Evolutionary conservation across 64 coral and sea anemone genomes (phyloP), one percentile per base, ranked within the genome.

Genomic region (Stylophora pistillata): DNA sequence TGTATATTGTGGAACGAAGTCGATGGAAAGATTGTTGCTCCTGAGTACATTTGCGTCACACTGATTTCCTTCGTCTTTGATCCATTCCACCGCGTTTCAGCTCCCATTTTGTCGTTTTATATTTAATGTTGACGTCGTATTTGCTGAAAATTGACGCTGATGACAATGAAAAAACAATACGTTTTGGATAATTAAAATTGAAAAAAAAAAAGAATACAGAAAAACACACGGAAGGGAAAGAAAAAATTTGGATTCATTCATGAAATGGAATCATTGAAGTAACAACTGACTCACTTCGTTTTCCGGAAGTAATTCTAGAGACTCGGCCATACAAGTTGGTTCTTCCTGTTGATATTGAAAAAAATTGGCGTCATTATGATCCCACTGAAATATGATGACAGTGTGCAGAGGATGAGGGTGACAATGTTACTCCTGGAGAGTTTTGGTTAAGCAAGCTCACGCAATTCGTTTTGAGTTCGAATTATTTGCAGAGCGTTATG

Each of bases 261-360:
- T 84, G 30, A 66, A 58, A 53, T 15, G 80, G 13, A 63, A 55
- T 69, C 20, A 26, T 15, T 60, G 20, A 63, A 70, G 62, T 69
- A 84, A 84, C 69, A 84, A 84, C 37, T 47, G 37, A 47, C 57
- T 63, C 78, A 65, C 33, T 18, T 84, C 21, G 37, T 69, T 3
- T 84, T 84, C 80, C 80, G 80, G 80, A 84, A 84, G 62, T 84
- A 69, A 84, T 84, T 52, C 64, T 69, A 23, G 60, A 47, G 37
- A 47, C 37, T 47, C 30, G 69, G 30, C 57, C 30, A 41, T 6
- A 70, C 13, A 53, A 68, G 64, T 25, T 21, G 21, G 20, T 53
- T 84, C 29, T 37, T 70, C 61, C 80, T 84, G 80, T 84, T 84
- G 61, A 84, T 84, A 84, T 84, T 84, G 80, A 37, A 65, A 27